A percentile compares a stretch with the other conserved stretches of the same genome.
Conservation (phyloP, 1,140 invertebrate genomes). For the Lordiphosa clarofinis region DNA sequence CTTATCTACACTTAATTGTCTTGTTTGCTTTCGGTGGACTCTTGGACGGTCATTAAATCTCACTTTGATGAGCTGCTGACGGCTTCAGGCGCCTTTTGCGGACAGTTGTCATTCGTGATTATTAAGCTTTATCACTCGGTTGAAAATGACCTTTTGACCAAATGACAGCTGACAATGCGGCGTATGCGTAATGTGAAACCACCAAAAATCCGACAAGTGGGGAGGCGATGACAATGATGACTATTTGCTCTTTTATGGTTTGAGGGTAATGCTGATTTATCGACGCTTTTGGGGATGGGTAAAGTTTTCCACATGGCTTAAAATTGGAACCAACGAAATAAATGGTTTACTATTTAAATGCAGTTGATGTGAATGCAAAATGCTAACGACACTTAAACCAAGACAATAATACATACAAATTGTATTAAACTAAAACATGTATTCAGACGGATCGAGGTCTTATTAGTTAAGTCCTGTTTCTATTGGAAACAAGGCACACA, state of each 20-base stretch:
- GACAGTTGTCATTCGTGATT: neutral
- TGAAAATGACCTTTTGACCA: slow-evolving; percentile 16
- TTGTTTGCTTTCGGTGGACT: slow-evolving; percentile 3
- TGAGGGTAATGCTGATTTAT: slow-evolving; percentile 33
- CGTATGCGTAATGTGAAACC: slow-evolving; percentile 25
- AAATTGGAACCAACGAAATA: too few species aligned
- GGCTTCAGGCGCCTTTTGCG: neutral
- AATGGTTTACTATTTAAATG: too few species aligned
- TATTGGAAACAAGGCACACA: too few species aligned
- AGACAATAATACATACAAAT: too few species aligned
- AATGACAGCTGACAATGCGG: slow-evolving; percentile 10
- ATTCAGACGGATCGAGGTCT: too few species aligned
- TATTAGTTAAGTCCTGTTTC: too few species aligned
- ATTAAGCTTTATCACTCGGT: too few species aligned
- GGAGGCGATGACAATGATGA: slow-evolving; percentile 2
- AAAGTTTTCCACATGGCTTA: neutral
- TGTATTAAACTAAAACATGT: too few species aligned
- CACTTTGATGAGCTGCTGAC: slow-evolving; percentile 38
- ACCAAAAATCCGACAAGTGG: slow-evolving; percentile 1
- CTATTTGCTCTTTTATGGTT: slow-evolving; percentile 26
- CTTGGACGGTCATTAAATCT: slow-evolving; percentile 43
- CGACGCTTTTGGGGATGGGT: slow-evolving; percentile 2
- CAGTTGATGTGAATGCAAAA: too few species aligned
- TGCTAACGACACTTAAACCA: too few species aligned
- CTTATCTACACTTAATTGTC: slow-evolving; percentile 11